phyloP scores from a whole-genome alignment of 2,888 invertebrate genomes.

The Branchinecta sandiegonensis region DNA sequence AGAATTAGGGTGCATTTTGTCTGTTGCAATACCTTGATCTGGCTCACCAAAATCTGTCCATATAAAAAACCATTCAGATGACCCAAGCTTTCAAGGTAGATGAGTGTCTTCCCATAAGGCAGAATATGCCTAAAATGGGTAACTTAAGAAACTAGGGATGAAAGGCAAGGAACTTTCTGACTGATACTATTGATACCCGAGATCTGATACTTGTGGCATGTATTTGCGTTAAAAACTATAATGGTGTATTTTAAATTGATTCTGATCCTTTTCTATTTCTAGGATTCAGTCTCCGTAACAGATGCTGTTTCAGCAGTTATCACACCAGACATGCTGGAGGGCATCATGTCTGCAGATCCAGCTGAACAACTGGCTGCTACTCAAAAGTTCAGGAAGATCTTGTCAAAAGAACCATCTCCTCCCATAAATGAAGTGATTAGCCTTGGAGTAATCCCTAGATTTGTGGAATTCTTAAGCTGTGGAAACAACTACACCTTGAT shows the following conservation, averaged over 20 bases:
- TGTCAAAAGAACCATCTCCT: conserved; percentile 89
- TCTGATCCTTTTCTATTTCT: conserved; percentile 8
- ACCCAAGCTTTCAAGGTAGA: too few relatives aligned
- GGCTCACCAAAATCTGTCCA: too few relatives aligned
- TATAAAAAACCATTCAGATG: too few relatives aligned
- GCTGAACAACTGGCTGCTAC: conserved; percentile 71
- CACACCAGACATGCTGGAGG: conserved; percentile 67
- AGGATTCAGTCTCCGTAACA: conserved; percentile 21
- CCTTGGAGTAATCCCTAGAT: conserved; percentile 83
- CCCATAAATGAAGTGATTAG: conserved; percentile 93
- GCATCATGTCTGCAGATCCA: conserved; percentile 49
- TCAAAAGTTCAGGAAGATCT: conserved; percentile 79
- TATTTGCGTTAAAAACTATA: too few relatives aligned
- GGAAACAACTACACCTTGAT: conserved; percentile 69
- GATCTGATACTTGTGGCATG: too few relatives aligned
- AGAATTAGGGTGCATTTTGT: too few relatives aligned
- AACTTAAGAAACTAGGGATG: too few relatives aligned
- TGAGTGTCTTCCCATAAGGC: too few relatives aligned
- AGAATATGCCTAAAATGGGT: too few relatives aligned
- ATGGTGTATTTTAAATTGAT: neutral
- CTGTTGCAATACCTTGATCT: too few relatives aligned
- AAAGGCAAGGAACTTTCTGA: too few relatives aligned
- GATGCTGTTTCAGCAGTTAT: conserved; percentile 36
- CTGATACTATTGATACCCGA: too few relatives aligned
- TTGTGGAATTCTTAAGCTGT: conserved; percentile 77